Evolutionary conservation across 2,113 vertebrate genomes (phyloP).

Genomic region (Phyllopteryx taeniolatus): DNA sequence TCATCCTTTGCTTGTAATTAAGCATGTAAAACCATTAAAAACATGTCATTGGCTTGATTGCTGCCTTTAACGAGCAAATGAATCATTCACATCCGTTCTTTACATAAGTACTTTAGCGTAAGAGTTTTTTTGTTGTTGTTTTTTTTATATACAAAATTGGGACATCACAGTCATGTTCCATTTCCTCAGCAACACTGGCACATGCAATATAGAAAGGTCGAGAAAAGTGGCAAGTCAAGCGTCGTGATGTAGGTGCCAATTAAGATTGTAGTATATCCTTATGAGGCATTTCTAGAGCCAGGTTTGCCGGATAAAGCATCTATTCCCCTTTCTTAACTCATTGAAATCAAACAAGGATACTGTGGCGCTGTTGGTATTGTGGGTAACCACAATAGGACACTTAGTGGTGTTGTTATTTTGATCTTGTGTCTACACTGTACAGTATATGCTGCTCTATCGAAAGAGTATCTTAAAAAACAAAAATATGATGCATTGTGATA

Average conservation of each 20-base stretch:
- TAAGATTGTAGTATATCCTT: no score
- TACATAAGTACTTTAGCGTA: background rate
- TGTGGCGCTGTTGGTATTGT: no score
- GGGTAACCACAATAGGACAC: no score
- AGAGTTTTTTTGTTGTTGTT: background rate
- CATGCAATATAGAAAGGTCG: background rate
- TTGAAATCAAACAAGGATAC: no score
- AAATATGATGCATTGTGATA: no score
- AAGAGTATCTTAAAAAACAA: no score
- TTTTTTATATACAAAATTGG: background rate
- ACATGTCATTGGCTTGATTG: conserved; percentile 6
- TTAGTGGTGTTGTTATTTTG: no score
- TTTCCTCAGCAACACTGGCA: background rate
- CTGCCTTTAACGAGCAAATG: background rate
- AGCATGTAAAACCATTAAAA: conserved; percentile 1
- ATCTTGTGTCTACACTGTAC: no score
- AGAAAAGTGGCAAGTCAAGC: background rate
- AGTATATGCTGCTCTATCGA: no score
- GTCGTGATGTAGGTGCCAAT: background rate
- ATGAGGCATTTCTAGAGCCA: no score
- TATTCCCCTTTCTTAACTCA: no score
- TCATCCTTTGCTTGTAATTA: conserved; percentile 7
- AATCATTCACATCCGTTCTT: background rate
- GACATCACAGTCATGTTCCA: background rate
- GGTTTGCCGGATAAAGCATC: no score